Conservation (phyloP, 1,140 invertebrate genomes). For the Delia radicum region DNA sequence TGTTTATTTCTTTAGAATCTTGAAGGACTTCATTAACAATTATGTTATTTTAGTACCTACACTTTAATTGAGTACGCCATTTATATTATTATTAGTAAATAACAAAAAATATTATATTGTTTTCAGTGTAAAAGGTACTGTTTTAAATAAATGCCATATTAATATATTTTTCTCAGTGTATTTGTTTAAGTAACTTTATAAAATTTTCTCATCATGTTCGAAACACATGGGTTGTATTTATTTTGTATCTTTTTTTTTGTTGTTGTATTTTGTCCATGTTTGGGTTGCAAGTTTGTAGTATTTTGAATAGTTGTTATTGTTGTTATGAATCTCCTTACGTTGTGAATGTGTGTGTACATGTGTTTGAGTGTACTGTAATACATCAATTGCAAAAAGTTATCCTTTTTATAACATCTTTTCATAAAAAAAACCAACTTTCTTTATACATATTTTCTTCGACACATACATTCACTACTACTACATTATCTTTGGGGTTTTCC, state of each 20-base stretch:
- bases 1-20: too few relatives aligned
- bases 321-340: neutral
- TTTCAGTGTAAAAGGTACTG: too few relatives aligned
- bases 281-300: neutral
- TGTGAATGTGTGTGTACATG: neutral
- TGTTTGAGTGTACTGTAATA: slow-evolving; percentile 35
- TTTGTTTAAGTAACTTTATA: neutral
- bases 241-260: neutral
- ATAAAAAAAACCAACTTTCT: slow-evolving; percentile 11
- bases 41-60: too few relatives aligned
- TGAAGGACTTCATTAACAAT: too few relatives aligned
- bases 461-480: neutral
- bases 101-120: too few relatives aligned
- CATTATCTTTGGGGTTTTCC: neutral
- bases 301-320: neutral
- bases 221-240: neutral
- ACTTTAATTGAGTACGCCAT: too few relatives aligned
- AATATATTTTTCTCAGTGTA: too few relatives aligned
- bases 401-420: slow-evolving; percentile 52
- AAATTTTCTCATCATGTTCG: neutral
- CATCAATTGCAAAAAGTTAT: slow-evolving; percentile 56
- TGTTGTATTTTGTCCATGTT: neutral
- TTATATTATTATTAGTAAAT: too few relatives aligned
- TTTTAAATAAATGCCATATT: too few relatives aligned
- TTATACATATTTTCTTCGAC: too few relatives aligned